phyloP scores from a whole-genome alignment of 2,888 invertebrate species.

The Lathronympha strigana region DNA sequence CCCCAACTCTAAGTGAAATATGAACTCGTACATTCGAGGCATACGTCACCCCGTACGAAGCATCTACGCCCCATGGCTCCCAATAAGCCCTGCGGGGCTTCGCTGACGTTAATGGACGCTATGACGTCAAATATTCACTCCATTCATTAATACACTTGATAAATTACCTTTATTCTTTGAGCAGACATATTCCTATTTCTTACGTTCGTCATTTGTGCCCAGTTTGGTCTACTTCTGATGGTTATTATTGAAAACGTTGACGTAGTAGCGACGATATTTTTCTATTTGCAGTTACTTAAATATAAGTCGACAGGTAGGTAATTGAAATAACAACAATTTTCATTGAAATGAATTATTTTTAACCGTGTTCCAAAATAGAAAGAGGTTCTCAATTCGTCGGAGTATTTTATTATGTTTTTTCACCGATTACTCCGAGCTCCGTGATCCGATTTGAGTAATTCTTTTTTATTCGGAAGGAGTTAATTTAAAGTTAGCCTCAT shows the following conservation, averaged over 20 bases:
- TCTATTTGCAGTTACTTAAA: not conserved
- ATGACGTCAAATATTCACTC: conserved; percentile 29
- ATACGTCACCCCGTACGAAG: conserved; percentile 4
- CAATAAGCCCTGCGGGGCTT: conserved; percentile 26
- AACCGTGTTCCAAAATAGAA: too few species aligned
- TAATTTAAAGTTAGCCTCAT: too few species aligned
- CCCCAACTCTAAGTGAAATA: not conserved
- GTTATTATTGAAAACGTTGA: not conserved
- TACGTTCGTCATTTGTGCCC: conserved; percentile 19
- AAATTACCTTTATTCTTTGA: conserved; percentile 11
- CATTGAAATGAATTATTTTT: too few species aligned
- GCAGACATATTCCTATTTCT: conserved; percentile 13
- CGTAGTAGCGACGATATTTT: not conserved
- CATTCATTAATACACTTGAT: conserved; percentile 29
- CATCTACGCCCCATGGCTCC: conserved; percentile 19
- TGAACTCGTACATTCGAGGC: not conserved
- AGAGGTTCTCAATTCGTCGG: too few species aligned
- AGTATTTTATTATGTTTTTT: too few species aligned
- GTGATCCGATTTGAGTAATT: too few species aligned
- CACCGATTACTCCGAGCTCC: too few species aligned
- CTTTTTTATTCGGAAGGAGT: too few species aligned
- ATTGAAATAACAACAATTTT: too few species aligned
- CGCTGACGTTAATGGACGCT: conserved; percentile 25
- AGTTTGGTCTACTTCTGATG: not conserved
- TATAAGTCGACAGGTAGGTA: too few species aligned